These are phyloP conservation scores for Synergus gifuensis DNA, from an alignment of 2,888 invertebrate genomes.

Conservation along the genomic window DNA sequence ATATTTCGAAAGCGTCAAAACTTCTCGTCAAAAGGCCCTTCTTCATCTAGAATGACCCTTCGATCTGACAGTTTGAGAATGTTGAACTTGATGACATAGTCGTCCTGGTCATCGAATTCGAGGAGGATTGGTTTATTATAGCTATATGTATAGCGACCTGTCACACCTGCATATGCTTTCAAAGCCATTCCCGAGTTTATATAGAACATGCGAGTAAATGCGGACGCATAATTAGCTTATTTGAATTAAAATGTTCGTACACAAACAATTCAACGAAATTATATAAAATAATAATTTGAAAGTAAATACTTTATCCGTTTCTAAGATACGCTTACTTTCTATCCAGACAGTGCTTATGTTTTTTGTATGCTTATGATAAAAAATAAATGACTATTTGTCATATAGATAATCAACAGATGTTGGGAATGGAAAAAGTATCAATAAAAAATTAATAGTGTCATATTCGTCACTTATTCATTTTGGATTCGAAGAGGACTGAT, in stretches of 20 bases:
- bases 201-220: slow-evolving; percentile 24
- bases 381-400: too few relatives aligned
- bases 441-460: too few relatives aligned
- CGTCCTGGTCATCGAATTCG: slow-evolving; percentile 4
- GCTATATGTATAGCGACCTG: background rate
- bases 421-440: too few relatives aligned
- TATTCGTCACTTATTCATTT: background rate
- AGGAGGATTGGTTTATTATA: slow-evolving; percentile 15
- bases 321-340: too few relatives aligned
- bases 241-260: background rate
- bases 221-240: background rate
- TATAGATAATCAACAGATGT: too few relatives aligned
- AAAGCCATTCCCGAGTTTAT: background rate
- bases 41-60: slow-evolving; percentile 23
- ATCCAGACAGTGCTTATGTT: too few relatives aligned
- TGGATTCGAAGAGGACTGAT: background rate
- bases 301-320: too few relatives aligned
- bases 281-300: too few relatives aligned
- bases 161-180: background rate
- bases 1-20: slow-evolving; percentile 33
- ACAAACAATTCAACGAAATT: too few relatives aligned
- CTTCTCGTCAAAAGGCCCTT: slow-evolving; percentile 21
- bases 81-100: slow-evolving; percentile 28
- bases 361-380: too few relatives aligned
- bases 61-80: slow-evolving; percentile 35